Evolutionary conservation across 1,140 invertebrate genomes (phyloP), one percentile per base, ranked within the genome.

Genomic region (Aleiodes sp.): DNA sequence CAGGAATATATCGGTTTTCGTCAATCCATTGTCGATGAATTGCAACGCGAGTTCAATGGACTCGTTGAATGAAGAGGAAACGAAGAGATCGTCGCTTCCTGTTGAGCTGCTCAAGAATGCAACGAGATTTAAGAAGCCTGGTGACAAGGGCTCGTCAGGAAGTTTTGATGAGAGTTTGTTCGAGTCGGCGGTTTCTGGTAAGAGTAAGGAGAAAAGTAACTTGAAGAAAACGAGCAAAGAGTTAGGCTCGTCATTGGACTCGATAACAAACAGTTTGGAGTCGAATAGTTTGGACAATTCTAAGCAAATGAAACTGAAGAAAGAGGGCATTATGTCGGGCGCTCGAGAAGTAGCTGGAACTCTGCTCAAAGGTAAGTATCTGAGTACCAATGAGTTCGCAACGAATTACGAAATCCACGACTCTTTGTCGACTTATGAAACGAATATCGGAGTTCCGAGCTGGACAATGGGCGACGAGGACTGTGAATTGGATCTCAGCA

Each of bases 1-100:
- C 61, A 68, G 83, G 67, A 79, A 88, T 78, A 84, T 90, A 72
- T 83, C 86, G 61, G 81, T 90, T 70, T 88, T 89, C 83, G 84
- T 87, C 0, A 90, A 90, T 81, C 89, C 89, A 6, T 81, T 84
- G 69, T 88, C 76, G 60, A 68, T 80, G 1, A 84, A 80, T 28
- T 80, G 78, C 21, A 84, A 79, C 41, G 78, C 83, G 12, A 85
- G 80, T 72, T 84, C 82, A 0, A 81, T 75, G 12, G 83, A 85
- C 26, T 84, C 82, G 0, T 64, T 82, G 2, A 78, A 87, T n/a
- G 71, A 76, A 1, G 74, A 75, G n/a, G 12, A 74, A 2, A 24
- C 75, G 0, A 84, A 81, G 21, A 83, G 77, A 52, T 43, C 72
- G 0, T 78, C 66, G 46, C 19, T 77, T 1, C 76, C 77, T 1